Evolutionary conservation across 2,888 invertebrate species (phyloP).

Genomic region (Acrobeloides nanus): DNA sequence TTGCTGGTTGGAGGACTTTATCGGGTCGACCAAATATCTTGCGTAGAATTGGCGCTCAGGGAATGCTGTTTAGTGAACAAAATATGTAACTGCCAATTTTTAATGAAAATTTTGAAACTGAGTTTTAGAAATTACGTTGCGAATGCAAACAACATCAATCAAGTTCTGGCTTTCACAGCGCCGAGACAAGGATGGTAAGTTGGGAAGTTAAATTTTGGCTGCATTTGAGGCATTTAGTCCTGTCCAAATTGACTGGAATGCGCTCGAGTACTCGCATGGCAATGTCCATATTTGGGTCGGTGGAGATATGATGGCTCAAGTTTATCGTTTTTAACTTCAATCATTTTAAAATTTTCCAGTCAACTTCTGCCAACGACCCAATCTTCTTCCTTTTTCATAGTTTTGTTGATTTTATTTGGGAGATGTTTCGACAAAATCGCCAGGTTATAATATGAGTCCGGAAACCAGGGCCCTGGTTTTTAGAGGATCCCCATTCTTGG

Average conservation of each 20-base stretch:
- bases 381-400: conserved; percentile 54
- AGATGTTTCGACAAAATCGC: conserved; percentile 37
- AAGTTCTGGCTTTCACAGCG: conserved; percentile 34
- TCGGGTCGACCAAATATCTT: conserved; percentile 27
- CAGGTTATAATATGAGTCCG: conserved; percentile 26
- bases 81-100: too few relatives aligned
- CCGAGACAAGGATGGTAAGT: conserved; percentile 24
- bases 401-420: conserved; percentile 54
- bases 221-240: conserved; percentile 22
- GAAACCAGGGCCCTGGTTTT: too few relatives aligned
- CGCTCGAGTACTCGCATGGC: conserved; percentile 41
- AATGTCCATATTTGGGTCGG: conserved; percentile 49
- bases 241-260: conserved; percentile 31
- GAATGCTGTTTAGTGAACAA: conserved; percentile 32
- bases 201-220: not conserved
- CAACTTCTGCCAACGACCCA: conserved; percentile 54
- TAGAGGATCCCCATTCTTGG: too few relatives aligned
- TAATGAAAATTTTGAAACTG: too few relatives aligned
- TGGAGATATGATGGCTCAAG: conserved; percentile 52
- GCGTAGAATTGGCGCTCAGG: conserved; percentile 32
- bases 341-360: too few relatives aligned
- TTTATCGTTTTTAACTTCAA: too few relatives aligned
- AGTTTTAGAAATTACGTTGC: too few relatives aligned
- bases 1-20: conserved; percentile 47
- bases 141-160: conserved; percentile 25